Conservation (phyloP, 2,113 vertebrate species). For the Chrysochloris asiatica region DNA sequence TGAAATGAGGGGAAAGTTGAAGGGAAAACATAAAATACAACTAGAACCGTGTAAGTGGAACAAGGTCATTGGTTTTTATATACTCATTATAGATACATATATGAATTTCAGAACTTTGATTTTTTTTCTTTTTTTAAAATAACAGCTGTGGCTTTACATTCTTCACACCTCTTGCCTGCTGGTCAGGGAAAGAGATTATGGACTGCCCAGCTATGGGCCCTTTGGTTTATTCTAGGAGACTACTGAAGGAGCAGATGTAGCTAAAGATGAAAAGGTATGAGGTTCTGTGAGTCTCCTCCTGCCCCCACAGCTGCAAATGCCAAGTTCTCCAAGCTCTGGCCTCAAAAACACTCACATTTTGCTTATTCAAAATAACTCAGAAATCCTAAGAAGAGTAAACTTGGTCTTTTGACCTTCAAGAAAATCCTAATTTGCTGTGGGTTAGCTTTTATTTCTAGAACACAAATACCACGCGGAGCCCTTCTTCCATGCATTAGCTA, state of each 20-base stretch:
- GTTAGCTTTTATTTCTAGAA: not conserved
- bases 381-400: not conserved
- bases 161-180: not conserved
- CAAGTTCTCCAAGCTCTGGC: not conserved
- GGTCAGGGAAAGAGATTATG: not conserved
- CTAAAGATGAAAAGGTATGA: not conserved
- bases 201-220: rapidly evolving
- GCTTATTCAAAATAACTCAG: not conserved
- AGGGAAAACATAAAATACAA: not conserved
- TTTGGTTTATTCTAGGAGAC: not conserved
- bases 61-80: not conserved
- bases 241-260: not conserved
- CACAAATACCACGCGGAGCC: constrained; percentile 20
- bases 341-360: not conserved
- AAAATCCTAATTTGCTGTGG: not conserved
- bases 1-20: not conserved
- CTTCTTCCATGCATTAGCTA: constrained; percentile 19
- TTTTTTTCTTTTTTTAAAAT: not conserved
- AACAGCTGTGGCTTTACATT: constrained; percentile 13
- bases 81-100: not conserved
- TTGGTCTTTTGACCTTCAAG: constrained; percentile 26
- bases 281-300: not conserved
- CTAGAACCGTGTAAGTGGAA: not conserved
- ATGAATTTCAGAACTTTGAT: constrained; percentile 20
- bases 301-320: not conserved